Evolutionary conservation across 2,113 vertebrate species (phyloP).

Genomic region (Spea multiplicata): DNA sequence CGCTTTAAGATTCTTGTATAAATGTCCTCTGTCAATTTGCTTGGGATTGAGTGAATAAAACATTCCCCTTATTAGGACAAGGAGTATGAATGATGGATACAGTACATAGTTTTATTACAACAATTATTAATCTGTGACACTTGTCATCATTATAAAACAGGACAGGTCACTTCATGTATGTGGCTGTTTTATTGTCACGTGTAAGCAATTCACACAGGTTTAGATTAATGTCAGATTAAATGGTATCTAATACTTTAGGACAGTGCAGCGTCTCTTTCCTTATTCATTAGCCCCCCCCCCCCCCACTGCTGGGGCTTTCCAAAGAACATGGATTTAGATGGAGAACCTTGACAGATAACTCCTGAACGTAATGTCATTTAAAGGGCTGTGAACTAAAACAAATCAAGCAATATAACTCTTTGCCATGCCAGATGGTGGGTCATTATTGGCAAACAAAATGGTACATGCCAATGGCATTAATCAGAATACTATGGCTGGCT

Average conservation of each 20-base stretch:
- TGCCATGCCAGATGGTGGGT: no score
- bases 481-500: no score
- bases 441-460: no score
- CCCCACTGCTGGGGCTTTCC: no score
- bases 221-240: constrained; percentile 14
- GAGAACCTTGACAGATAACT: no score
- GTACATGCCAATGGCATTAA: no score
- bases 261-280: no score
- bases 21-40: constrained; percentile 65
- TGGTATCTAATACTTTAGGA: background rate
- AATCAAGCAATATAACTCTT: no score
- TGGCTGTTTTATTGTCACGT: constrained; percentile 22
- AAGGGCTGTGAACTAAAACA: no score
- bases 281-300: no score
- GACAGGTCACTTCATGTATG: constrained; percentile 9
- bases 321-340: no score
- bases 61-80: constrained; percentile 55
- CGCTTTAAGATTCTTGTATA: constrained; percentile 63
- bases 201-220: constrained; percentile 6
- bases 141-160: constrained; percentile 36
- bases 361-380: no score
- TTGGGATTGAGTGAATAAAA: constrained; percentile 66
- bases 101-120: constrained; percentile 51
- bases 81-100: constrained; percentile 51
- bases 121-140: constrained; percentile 37